Base-by-base conservation (phyloP, 2,113 vertebrate species). In the Datnioides undecimradiatus region DNA sequence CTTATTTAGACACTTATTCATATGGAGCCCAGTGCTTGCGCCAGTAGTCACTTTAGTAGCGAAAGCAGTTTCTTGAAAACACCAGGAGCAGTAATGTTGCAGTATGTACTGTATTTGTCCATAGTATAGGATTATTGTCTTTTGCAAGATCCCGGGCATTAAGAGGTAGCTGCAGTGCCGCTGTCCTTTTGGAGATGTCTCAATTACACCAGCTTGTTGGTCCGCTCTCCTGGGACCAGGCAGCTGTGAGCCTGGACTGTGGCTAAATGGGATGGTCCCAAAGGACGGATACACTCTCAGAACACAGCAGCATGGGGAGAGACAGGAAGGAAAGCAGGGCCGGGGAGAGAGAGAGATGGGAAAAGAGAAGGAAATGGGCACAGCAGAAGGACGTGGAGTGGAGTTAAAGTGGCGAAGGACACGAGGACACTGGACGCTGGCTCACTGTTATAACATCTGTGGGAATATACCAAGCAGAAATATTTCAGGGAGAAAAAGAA, bases 241-340 rank as follows among this genome's bases (percentile, higher is more conserved):
- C 84, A 86, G 86, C 87, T 91, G 87, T 73, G 73, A 79, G 79
- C 23, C 83, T 65, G 73, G 72, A 82, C 85, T 87, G 55, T 85
- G 76, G 83, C 76, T 88, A 87, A 85, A 86, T 81, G 68, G 66
- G 65, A 83, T 27, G 60, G 17, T 90, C 87, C 86, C 86, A 59
- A 11, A 48, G 75, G 91, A 89, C 41, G 27, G 58, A 79, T 51
- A 55, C 63, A 80, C 60, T 80, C 68, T 66, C 68, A 74, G 70
- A 72, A 68, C 40, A 76, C 60, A 80, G 19, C 51, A 58, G 57
- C 64, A 51, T 76, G 73, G 77, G 55, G 71, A 81, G 25, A 57
- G 69, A 59, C 17, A 68, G 71, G 21, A 57, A 36, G 79, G 58
- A 13, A 36, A 34, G 57, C 17, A 62, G 34, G 40, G 63, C 55